These are phyloP conservation scores for Abrostola tripartita DNA, from an alignment of 2,888 invertebrate species.

Conservation along the genomic window DNA sequence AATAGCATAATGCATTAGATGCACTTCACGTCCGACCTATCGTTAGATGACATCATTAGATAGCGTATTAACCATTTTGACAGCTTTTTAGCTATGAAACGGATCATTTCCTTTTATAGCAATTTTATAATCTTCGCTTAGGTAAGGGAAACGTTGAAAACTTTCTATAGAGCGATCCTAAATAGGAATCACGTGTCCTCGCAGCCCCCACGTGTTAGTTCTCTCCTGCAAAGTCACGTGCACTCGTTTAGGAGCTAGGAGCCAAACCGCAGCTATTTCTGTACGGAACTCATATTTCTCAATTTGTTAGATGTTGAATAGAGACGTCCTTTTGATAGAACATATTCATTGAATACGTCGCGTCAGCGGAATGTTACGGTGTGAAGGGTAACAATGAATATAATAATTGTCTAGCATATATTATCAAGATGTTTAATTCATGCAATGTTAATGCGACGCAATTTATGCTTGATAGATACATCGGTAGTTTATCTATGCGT, in stretches of 20 bases:
- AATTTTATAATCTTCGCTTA: background rate
- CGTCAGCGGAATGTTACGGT: conserved; percentile 37
- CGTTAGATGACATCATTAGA: no score
- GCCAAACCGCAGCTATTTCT: conserved; percentile 66
- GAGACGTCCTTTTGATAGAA: conserved; percentile 39
- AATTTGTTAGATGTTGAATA: conserved; percentile 50
- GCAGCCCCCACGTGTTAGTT: conserved; percentile 51
- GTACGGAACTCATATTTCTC: conserved; percentile 49
- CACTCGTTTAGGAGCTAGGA: conserved; percentile 64
- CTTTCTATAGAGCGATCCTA: conserved; percentile 31
- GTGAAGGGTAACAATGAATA: conserved; percentile 48
- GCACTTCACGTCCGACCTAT: no score
- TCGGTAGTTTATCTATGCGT: conserved; percentile 21
- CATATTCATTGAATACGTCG: conserved; percentile 43
- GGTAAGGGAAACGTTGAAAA: conserved; percentile 17
- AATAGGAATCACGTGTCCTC: conserved; percentile 55
- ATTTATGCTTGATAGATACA: conserved; percentile 28
- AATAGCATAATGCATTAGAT: no score
- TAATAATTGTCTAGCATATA: conserved; percentile 43
- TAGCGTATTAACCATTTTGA: no score
- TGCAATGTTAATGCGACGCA: conserved; percentile 34
- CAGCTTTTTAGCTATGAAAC: no score
- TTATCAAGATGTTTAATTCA: conserved; percentile 52
- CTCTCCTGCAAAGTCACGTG: conserved; percentile 65
- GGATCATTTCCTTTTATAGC: conserved; percentile 5